Percentiles rank a stretch among this genome's conserved stretches.
These are phyloP conservation scores for Lordiphosa fenestrarum DNA, from an alignment of 2,888 invertebrate genomes.

Conservation along the genomic window DNA sequence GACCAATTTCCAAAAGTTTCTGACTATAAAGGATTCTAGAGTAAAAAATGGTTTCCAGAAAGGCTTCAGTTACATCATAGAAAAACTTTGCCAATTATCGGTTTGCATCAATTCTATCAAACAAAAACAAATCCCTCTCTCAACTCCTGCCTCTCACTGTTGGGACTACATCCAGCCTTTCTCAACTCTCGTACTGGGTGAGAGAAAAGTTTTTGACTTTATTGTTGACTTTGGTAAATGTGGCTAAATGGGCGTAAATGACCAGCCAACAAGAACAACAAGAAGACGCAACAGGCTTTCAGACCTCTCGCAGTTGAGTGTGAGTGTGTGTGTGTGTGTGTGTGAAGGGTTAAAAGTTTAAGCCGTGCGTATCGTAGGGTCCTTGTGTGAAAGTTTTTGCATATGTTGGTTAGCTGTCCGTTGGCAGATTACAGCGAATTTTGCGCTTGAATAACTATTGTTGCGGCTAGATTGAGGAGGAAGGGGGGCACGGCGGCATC, in stretches of 20 bases:
- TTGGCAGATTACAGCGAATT: constrained; percentile 43
- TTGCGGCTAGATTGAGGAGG: constrained; percentile 2
- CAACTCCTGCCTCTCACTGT: neutral
- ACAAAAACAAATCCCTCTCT: neutral
- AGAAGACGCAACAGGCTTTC: constrained; percentile 42
- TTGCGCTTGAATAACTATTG: constrained; percentile 41
- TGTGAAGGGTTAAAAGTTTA: constrained; percentile 35
- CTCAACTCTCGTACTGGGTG: constrained; percentile 5
- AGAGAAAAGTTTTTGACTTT: constrained; percentile 58
- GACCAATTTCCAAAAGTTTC: neutral
- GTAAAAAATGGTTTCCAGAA: neutral
- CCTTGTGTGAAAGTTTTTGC: constrained; percentile 23
- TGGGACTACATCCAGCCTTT: neutral
- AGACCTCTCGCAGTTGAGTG: constrained; percentile 1
- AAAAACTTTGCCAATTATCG: constrained; percentile 50
- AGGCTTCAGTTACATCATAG: neutral
- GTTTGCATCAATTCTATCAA: constrained; percentile 16
- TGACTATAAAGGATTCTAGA: constrained; percentile 1
- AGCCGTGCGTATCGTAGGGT: constrained; percentile 9
- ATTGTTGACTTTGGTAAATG: constrained; percentile 74
- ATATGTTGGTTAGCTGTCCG: constrained; percentile 35
- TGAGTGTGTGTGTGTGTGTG: constrained; percentile 20
- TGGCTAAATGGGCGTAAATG: constrained; percentile 74
- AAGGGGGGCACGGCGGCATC: constrained; percentile 21
- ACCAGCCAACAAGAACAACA: constrained; percentile 45